Percentiles rank a stretch among this genome's conserved stretches.
Evolutionary conservation across 2,888 invertebrate genomes (phyloP).

Genomic region (Eupithecia centaureata): DNA sequence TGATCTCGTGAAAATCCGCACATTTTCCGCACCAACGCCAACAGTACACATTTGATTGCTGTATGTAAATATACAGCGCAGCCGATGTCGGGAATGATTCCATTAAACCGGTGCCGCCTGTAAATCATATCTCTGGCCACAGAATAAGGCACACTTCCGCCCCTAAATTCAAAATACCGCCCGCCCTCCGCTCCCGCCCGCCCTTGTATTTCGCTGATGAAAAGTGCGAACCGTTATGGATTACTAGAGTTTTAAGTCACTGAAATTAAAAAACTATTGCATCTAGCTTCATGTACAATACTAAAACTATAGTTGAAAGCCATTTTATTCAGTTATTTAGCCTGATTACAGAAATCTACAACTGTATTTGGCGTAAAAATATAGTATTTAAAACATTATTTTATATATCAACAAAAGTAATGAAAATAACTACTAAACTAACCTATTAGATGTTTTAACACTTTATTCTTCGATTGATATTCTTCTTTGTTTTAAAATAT

Average conservation of each 20-base stretch:
- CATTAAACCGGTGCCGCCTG: constrained; percentile 59
- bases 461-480: no score
- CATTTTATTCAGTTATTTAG: neutral
- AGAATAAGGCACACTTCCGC: constrained; percentile 29
- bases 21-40: constrained; percentile 12
- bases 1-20: constrained; percentile 9
- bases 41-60: constrained; percentile 21
- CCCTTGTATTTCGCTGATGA: constrained; percentile 63
- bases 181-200: constrained; percentile 49
- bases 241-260: neutral
- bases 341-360: neutral
- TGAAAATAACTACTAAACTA: no score
- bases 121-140: constrained; percentile 56
- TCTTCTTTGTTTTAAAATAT: neutral
- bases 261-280: neutral
- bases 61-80: constrained; percentile 39
- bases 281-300: neutral
- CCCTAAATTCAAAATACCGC: constrained; percentile 45
- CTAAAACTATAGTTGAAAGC: neutral
- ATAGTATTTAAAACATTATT: no score
- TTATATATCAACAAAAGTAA: no score
- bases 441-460: no score
- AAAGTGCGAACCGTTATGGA: constrained; percentile 44
- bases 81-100: constrained; percentile 61
- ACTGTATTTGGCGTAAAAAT: no score